These are phyloP conservation scores for Nettapus auritus DNA, from an alignment of 2,113 vertebrate species.

Conservation along the genomic window DNA sequence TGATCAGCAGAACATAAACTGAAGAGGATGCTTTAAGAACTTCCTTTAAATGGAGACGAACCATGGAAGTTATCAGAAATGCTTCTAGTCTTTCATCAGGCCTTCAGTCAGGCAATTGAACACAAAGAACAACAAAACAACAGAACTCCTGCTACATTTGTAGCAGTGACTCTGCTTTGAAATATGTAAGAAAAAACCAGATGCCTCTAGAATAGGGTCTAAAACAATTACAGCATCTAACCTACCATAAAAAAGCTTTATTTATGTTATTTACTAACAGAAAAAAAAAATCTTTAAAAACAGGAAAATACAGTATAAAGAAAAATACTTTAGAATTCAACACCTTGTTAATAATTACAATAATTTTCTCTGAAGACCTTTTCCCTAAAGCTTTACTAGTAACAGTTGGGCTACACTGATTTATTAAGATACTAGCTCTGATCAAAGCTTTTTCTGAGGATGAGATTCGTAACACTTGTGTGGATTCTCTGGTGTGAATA, in stretches of 20 bases:
- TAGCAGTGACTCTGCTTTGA: not conserved
- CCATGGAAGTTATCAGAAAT: not conserved
- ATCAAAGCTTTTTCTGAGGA: not conserved
- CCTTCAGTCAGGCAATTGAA: not conserved
- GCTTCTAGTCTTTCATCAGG: not conserved
- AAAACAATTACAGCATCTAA: not conserved
- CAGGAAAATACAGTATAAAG: not conserved
- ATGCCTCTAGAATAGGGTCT: not conserved
- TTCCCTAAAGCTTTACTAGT: not conserved
- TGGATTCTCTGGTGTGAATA: not conserved
- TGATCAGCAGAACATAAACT: not conserved
- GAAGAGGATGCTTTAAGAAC: not conserved
- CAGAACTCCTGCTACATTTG: not conserved
- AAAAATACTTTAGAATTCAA: not conserved
- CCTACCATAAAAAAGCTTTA: not conserved
- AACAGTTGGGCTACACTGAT: not conserved
- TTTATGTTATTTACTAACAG: not conserved
- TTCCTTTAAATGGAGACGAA: not conserved
- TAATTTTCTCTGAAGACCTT: not conserved
- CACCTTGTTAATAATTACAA: not conserved
- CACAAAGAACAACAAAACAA: not conserved
- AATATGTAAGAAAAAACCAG: not conserved
- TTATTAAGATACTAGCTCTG: not conserved
- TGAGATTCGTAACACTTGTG: not conserved
- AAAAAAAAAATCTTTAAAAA: not conserved